Evolutionary conservation across 53 echinoderm and acorn worm species (phyloP).

Genomic region (Astropecten irregularis): DNA sequence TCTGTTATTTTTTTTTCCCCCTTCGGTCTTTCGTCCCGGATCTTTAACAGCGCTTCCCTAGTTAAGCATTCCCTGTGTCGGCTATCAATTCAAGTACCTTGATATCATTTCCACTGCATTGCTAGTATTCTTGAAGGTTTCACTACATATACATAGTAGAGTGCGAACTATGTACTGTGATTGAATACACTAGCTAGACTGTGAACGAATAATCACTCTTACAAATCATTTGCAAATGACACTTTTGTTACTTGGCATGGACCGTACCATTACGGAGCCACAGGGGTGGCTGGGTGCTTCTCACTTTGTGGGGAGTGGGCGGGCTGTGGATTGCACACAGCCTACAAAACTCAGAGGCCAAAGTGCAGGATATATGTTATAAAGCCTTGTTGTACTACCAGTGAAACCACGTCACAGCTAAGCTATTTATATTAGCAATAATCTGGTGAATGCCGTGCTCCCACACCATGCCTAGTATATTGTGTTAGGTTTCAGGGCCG

Average conservation of each 20-base stretch:
- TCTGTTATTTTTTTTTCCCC: background rate
- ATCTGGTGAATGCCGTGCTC: background rate
- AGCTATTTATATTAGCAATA: slow-evolving; percentile 4
- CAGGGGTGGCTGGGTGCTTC: background rate
- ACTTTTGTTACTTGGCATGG: slow-evolving; percentile 81
- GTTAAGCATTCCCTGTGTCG: too few relatives aligned
- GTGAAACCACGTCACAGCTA: background rate
- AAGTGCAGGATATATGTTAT: background rate
- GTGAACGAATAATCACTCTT: slow-evolving; percentile 71
- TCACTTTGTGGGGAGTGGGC: slow-evolving; percentile 62
- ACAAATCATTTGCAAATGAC: slow-evolving; percentile 74
- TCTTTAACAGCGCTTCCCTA: too few relatives aligned
- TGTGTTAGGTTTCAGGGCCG: too few relatives aligned
- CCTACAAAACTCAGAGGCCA: background rate
- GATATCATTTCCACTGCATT: too few relatives aligned
- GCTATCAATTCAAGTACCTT: too few relatives aligned
- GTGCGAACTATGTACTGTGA: slow-evolving; percentile 19
- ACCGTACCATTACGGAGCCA: slow-evolving; percentile 40
- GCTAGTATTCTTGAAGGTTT: too few relatives aligned
- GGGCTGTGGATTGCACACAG: slow-evolving; percentile 38
- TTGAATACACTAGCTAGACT: slow-evolving; percentile 50
- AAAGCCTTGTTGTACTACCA: background rate
- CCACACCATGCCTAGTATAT: too few relatives aligned
- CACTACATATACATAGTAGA: slow-evolving; percentile 6
- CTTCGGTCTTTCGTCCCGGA: too few relatives aligned